Conservation (phyloP, 92 coral and sea anemone genomes). For the Isaurus tuberculatus region DNA sequence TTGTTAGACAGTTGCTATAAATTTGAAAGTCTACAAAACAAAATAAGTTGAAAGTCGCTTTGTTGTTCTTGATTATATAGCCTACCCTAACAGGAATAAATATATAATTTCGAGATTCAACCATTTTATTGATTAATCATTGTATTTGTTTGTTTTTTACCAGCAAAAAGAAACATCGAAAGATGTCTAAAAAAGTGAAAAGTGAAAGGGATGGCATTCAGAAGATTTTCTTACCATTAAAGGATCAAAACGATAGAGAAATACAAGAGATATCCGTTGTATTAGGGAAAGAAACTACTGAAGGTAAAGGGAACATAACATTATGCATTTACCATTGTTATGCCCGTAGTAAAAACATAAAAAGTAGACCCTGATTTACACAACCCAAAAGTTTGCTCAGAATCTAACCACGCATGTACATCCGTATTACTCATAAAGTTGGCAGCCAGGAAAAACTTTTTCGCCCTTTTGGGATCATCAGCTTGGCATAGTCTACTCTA, state of each 20-base stretch:
- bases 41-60: too few species aligned
- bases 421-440: too few species aligned
- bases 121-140: not conserved
- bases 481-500: too few species aligned
- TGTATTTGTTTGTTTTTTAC: not conserved
- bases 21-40: not conserved
- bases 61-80: too few species aligned
- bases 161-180: slow-evolving; percentile 32
- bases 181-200: not conserved
- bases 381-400: too few species aligned
- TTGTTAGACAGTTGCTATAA: not conserved
- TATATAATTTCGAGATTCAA: not conserved
- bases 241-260: slow-evolving; percentile 15
- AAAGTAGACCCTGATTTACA: not conserved
- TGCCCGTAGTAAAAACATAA: not conserved
- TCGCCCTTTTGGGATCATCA: too few species aligned
- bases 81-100: too few species aligned
- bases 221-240: slow-evolving; percentile 13
- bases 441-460: too few species aligned
- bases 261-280: slow-evolving; percentile 12
- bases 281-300: slow-evolving; percentile 1
- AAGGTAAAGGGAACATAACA: not conserved
- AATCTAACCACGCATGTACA: too few species aligned
- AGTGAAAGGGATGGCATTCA: not conserved
- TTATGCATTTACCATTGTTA: not conserved